Percentiles rank a stretch among this genome's conserved stretches.
phyloP scores from a whole-genome alignment of 2,797 vertebrate genomes.

The Diceros bicornis region DNA sequence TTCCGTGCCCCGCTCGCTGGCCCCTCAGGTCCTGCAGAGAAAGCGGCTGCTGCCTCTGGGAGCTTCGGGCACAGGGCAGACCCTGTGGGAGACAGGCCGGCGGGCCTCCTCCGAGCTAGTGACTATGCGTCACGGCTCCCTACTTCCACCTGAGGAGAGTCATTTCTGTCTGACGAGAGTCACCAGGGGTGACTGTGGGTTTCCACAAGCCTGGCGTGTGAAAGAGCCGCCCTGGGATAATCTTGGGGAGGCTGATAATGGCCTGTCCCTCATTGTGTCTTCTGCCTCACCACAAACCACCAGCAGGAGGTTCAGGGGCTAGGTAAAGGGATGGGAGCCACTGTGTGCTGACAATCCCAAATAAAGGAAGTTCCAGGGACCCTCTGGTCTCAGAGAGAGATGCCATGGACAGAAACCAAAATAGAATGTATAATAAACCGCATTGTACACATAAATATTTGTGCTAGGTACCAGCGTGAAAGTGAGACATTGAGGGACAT shows the following conservation, averaged over 20 bases:
- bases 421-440: not conserved
- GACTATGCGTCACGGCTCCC: not conserved
- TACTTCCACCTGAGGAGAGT: slow-evolving; percentile 10
- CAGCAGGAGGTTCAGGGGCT: not conserved
- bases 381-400: not conserved
- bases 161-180: slow-evolving; percentile 1
- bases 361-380: not conserved
- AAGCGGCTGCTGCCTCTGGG: not conserved
- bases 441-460: not conserved
- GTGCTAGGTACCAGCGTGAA: not conserved
- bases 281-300: not conserved
- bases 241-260: not conserved
- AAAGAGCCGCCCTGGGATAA: not conserved
- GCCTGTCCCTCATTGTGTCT: not conserved
- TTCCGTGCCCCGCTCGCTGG: rapidly evolving
- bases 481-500: not conserved
- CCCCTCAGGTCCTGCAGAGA: not conserved
- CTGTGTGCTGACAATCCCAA: not conserved
- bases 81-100: not conserved
- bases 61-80: not conserved
- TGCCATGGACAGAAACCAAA: not conserved
- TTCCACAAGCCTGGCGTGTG: not conserved
- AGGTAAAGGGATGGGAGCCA: not conserved
- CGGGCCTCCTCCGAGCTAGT: not conserved
- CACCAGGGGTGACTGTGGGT: not conserved